Percentiles rank a stretch among this genome's conserved stretches.
Conservation (phyloP, 1,140 invertebrate species). For the Rhagoletis zephyria region DNA sequence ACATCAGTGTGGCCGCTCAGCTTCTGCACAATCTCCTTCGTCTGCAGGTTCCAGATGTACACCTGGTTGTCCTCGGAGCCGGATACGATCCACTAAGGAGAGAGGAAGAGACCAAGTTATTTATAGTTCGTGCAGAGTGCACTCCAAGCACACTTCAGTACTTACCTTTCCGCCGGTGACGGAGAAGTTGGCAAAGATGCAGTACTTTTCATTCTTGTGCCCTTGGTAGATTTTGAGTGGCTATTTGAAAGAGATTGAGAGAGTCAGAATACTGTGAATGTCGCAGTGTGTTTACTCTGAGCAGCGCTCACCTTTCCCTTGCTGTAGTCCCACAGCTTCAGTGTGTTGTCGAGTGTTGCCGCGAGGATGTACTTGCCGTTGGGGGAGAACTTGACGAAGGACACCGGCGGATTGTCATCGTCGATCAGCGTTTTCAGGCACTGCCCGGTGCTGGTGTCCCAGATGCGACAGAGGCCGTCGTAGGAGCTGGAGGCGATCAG, state of each 20-base stretch:
- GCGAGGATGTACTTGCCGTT: constrained; percentile 99
- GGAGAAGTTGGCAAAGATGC: constrained; percentile 99
- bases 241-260: no score
- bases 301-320: constrained; percentile 94
- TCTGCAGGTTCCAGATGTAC: constrained; percentile 99
- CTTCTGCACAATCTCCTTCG: constrained; percentile 99
- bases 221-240: constrained; percentile 99
- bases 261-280: no score
- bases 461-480: constrained; percentile 99
- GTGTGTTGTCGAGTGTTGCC: constrained; percentile 96
- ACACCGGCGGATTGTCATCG: constrained; percentile 99
- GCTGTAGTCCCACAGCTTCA: constrained; percentile 99
- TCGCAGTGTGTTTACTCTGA: no score
- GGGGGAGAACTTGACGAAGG: constrained; percentile 99
- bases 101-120: constrained; percentile 10
- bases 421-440: constrained; percentile 97
- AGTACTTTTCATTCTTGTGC: constrained; percentile 99
- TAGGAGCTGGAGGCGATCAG: constrained; percentile 99
- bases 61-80: constrained; percentile 99
- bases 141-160: no score
- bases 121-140: no score
- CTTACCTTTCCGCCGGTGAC: constrained; percentile 97
- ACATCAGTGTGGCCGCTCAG: constrained; percentile 97
- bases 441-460: constrained; percentile 99
- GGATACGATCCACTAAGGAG: constrained; percentile 93